Percentiles rank a stretch among this genome's conserved stretches.
Conservation (phyloP, 30 jellyfish, hydroid and myxozoan species). For the Clytia hemisphaerica region DNA sequence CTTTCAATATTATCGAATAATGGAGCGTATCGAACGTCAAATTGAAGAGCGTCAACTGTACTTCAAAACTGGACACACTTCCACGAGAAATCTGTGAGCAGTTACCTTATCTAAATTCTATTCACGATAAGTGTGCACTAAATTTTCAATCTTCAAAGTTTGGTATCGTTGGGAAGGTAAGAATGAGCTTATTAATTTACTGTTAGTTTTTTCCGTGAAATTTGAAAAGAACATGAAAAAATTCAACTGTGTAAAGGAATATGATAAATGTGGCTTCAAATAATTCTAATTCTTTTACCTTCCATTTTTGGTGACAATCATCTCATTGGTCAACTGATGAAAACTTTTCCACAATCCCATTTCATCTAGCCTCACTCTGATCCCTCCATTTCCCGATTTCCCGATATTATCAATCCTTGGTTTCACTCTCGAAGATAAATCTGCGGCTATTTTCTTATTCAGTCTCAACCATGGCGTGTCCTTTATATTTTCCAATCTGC, state of each 20-base stretch:
- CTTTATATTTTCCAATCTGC: slow-evolving; percentile 1
- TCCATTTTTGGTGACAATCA: slow-evolving; percentile 99
- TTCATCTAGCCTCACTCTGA: slow-evolving; percentile 69
- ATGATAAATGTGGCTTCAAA: neutral
- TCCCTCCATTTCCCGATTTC: slow-evolving; percentile 50
- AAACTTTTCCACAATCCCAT: slow-evolving; percentile 86
- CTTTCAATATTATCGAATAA: too few species aligned
- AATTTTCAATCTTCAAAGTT: too few species aligned
- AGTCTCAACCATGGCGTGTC: slow-evolving; percentile 37
- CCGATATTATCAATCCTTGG: slow-evolving; percentile 32
- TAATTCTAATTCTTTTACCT: slow-evolving; percentile 52
- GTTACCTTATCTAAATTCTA: too few species aligned
- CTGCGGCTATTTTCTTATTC: slow-evolving; percentile 26
- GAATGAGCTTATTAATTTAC: neutral
- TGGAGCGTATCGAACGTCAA: too few species aligned
- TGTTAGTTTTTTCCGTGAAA: too few species aligned
- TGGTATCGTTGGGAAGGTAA: too few species aligned
- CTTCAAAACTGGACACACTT: too few species aligned
- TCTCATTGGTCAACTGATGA: slow-evolving; percentile 91
- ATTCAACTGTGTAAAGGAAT: neutral
- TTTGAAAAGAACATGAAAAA: too few species aligned
- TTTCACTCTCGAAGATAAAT: slow-evolving; percentile 26
- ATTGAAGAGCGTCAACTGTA: too few species aligned
- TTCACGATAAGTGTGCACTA: too few species aligned
- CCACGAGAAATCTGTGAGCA: too few species aligned